phyloP scores from a whole-genome alignment of 2,888 invertebrate genomes.

The Drosophila robusta region DNA sequence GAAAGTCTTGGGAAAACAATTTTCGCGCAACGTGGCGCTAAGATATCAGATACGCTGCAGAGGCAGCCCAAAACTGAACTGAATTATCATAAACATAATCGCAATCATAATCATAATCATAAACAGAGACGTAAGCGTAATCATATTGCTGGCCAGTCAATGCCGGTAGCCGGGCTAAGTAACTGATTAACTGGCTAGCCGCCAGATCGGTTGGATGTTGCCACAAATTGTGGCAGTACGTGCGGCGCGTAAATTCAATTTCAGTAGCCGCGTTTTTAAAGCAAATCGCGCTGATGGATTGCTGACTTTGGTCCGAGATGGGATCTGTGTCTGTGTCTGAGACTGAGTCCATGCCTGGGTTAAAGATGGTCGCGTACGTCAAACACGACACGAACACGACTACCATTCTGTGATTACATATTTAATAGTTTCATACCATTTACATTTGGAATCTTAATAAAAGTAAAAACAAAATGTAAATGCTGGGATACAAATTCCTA shows the following conservation, averaged over 20 bases:
- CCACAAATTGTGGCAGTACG: slow-evolving; percentile 84
- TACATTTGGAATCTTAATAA: too few relatives aligned
- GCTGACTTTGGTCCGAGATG: not conserved
- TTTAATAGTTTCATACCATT: too few relatives aligned
- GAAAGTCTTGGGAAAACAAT: slow-evolving; percentile 59
- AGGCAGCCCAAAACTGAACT: not conserved
- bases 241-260: slow-evolving; percentile 84
- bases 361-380: not conserved
- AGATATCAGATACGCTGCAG: slow-evolving; percentile 22
- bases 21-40: slow-evolving; percentile 62
- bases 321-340: too few relatives aligned
- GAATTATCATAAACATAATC: slow-evolving; percentile 26
- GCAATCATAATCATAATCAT: slow-evolving; percentile 28
- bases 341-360: not conserved
- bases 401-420: too few relatives aligned
- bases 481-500: too few relatives aligned
- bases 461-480: too few relatives aligned
- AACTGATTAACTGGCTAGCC: slow-evolving; percentile 47
- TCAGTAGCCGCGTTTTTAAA: slow-evolving; percentile 66
- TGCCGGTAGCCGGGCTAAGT: slow-evolving; percentile 66
- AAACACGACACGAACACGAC: not conserved
- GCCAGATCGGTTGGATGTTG: slow-evolving; percentile 53
- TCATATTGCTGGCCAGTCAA: slow-evolving; percentile 51
- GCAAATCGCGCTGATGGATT: slow-evolving; percentile 45
- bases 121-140: slow-evolving; percentile 50